Conservation (phyloP, 1,140 invertebrate genomes). For the Lucilia cuprina region DNA sequence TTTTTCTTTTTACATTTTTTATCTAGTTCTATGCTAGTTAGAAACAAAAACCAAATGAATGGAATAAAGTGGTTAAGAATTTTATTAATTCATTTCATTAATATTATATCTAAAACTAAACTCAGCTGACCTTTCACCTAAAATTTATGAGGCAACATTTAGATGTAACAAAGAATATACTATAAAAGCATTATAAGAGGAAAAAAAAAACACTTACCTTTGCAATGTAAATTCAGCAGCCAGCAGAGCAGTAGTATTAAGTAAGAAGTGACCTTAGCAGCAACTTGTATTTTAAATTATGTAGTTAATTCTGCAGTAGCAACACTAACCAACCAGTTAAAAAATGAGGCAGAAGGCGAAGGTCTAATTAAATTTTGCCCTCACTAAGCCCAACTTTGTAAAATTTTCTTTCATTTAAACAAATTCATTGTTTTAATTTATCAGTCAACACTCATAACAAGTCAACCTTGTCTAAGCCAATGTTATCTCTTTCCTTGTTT, state of each 20-base stretch:
- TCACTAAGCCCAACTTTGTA: not conserved
- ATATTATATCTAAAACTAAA: not conserved
- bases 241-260: not conserved
- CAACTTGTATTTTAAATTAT: not conserved
- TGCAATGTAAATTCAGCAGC: not conserved
- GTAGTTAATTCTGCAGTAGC: not conserved
- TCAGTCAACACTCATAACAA: not conserved
- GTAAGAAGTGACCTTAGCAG: not conserved
- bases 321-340: not conserved
- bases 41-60: not conserved
- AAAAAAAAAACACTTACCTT: not conserved
- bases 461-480: not conserved
- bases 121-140: not conserved
- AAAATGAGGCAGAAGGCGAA: not conserved
- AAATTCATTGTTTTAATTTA: no score
- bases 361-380: not conserved
- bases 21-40: no score
- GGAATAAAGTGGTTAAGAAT: not conserved
- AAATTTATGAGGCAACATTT: not conserved
- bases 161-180: not conserved
- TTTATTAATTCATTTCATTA: constrained; percentile 16
- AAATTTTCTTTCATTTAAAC: not conserved
- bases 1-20: no score
- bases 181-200: not conserved
- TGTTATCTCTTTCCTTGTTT: not conserved